Conservation (phyloP, 2,888 invertebrate species). For the Catocala sponsa region DNA sequence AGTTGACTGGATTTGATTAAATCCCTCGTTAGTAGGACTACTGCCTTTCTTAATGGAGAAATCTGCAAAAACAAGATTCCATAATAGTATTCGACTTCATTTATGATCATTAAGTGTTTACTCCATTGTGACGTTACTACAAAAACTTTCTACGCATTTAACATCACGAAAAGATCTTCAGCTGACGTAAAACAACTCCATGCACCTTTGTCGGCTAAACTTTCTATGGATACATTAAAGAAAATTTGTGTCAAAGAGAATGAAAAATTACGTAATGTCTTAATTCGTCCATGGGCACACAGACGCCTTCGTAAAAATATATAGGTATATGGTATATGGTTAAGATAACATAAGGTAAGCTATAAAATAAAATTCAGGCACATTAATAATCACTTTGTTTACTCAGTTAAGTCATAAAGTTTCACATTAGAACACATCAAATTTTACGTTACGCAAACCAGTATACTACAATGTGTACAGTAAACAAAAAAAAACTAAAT, state of each 20-base stretch:
- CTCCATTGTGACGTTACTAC: conserved; percentile 30
- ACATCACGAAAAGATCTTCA: conserved; percentile 23
- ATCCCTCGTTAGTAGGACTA: neutral
- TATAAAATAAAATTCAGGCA: no score
- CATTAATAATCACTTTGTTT: no score
- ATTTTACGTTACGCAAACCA: no score
- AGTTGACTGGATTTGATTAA: neutral
- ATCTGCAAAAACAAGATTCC: conserved; percentile 18
- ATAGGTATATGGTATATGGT: no score
- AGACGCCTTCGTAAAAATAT: no score
- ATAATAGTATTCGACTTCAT: conserved; percentile 16
- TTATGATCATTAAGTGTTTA: conserved; percentile 24
- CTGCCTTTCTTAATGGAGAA: conserved; percentile 3
- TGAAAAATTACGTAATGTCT: no score
- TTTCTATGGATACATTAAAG: conserved; percentile 4
- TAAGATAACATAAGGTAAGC: no score
- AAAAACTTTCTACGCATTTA: conserved; percentile 40
- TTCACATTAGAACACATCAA: no score
- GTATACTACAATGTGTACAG: no score
- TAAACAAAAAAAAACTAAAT: no score
- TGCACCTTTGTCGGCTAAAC: conserved; percentile 14
- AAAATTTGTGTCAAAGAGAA: neutral
- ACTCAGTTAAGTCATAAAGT: no score
- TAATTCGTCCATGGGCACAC: no score
- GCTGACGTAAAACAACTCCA: conserved; percentile 12